Percentiles rank a stretch among this genome's conserved stretches.
These are phyloP conservation scores for Sebastes umbrosus DNA, from an alignment of 2,797 vertebrate species.

Conservation along the genomic window DNA sequence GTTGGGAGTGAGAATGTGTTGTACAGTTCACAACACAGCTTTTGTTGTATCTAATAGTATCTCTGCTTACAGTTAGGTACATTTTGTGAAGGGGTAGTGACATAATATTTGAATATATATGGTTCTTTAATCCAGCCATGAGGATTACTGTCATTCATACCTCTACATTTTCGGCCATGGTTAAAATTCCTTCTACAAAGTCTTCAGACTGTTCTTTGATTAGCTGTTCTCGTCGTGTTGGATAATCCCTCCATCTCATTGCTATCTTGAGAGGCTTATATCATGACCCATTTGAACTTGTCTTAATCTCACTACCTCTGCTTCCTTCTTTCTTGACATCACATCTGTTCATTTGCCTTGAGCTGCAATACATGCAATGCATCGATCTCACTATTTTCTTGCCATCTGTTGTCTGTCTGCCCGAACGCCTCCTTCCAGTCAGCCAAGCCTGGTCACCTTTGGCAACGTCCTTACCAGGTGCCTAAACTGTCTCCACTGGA, in stretches of 20 bases:
- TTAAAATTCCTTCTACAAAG: constrained; percentile 33
- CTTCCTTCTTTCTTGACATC: constrained; percentile 35
- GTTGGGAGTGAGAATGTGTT: no score
- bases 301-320: constrained; percentile 59
- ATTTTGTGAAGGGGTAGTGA: neutral
- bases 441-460: neutral
- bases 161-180: neutral
- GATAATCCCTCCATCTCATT: constrained; percentile 62
- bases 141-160: constrained; percentile 13
- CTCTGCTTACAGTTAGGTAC: neutral
- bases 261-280: constrained; percentile 67
- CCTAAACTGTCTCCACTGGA: neutral
- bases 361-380: neutral
- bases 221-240: constrained; percentile 57
- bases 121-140: constrained; percentile 9
- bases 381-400: neutral
- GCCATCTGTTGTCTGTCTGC: constrained; percentile 30
- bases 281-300: constrained; percentile 67
- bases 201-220: constrained; percentile 54
- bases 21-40: neutral
- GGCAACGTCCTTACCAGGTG: neutral
- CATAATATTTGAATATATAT: neutral
- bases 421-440: neutral
- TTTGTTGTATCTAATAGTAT: neutral
- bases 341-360: constrained; percentile 38